phyloP scores from a whole-genome alignment of 1,140 invertebrate genomes.

The Drosophila arawakana region DNA sequence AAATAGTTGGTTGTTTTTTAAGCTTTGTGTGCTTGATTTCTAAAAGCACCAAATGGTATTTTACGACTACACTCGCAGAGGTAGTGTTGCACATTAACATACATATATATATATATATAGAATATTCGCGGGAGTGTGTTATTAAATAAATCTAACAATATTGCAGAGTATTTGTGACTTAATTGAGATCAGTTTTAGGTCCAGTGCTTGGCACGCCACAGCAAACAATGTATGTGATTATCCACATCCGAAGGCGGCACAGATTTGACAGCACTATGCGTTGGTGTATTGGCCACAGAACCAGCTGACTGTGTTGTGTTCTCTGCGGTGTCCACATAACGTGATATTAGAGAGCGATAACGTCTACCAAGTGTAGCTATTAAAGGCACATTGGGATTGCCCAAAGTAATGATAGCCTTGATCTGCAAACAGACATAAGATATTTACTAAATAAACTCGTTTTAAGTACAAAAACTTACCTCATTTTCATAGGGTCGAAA shows the following conservation, averaged over 20 bases:
- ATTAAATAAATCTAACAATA: slow-evolving; percentile 44
- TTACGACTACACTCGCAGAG: slow-evolving; percentile 14
- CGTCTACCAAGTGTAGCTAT: slow-evolving; percentile 93
- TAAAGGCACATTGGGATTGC: slow-evolving; percentile 84
- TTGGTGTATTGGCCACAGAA: slow-evolving; percentile 60
- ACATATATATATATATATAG: slow-evolving; percentile 5
- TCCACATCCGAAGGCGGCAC: slow-evolving; percentile 82
- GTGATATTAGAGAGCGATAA: slow-evolving; percentile 91
- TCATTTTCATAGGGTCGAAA: slow-evolving; percentile 96
- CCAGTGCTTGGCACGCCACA: slow-evolving; percentile 91
- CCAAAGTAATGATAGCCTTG: slow-evolving; percentile 83
- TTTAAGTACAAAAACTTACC: slow-evolving; percentile 82
- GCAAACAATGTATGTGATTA: slow-evolving; percentile 88
- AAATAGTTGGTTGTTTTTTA: slow-evolving; percentile 13
- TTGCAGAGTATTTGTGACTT: slow-evolving; percentile 9
- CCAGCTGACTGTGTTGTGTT: slow-evolving; percentile 12
- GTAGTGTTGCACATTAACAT: slow-evolving; percentile 12
- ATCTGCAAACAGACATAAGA: slow-evolving; percentile 71
- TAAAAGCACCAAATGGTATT: slow-evolving; percentile 17
- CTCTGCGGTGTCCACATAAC: slow-evolving; percentile 87
- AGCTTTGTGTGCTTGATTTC: slow-evolving; percentile 20
- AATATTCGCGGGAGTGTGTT: slow-evolving; percentile 9
- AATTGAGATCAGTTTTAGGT: slow-evolving; percentile 81
- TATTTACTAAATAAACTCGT: slow-evolving; percentile 23
- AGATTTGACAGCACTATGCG: slow-evolving; percentile 65